Evolutionary conservation across 1,140 invertebrate genomes (phyloP).

Genomic region (Sitobion miscanthi): DNA sequence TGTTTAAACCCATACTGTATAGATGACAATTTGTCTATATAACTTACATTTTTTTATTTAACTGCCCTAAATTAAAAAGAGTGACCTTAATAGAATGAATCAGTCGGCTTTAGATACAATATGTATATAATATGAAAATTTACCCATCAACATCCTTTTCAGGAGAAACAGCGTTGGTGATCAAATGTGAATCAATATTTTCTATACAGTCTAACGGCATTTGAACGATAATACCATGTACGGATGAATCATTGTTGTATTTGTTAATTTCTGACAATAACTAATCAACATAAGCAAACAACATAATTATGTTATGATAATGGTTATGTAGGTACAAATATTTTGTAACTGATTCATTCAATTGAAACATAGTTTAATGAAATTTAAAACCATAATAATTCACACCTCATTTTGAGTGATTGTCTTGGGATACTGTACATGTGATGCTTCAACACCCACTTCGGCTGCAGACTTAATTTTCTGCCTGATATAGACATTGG

Average conservation of each 20-base stretch:
- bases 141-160: conserved; percentile 96
- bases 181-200: conserved; percentile 81
- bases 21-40: background rate
- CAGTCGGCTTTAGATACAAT: background rate
- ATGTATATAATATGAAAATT: conserved; percentile 57
- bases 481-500: conserved; percentile 98
- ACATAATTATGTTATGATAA: background rate
- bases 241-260: conserved; percentile 81
- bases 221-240: conserved; percentile 97
- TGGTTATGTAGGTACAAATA: background rate
- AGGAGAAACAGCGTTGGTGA: conserved; percentile 85
- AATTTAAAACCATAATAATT: conserved; percentile 18
- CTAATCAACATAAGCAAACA: conserved; percentile 61
- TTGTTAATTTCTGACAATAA: conserved; percentile 75
- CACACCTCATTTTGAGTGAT: conserved; percentile 84
- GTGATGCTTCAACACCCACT: conserved; percentile 86
- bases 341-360: background rate
- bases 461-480: conserved; percentile 92
- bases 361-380: background rate
- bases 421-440: conserved; percentile 80
- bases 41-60: background rate
- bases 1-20: background rate
- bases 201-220: conserved; percentile 89
- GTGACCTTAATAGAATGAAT: background rate
- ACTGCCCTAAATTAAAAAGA: background rate